Conservation (phyloP, 92 coral and sea anemone species). For the Porites divaricata region DNA sequence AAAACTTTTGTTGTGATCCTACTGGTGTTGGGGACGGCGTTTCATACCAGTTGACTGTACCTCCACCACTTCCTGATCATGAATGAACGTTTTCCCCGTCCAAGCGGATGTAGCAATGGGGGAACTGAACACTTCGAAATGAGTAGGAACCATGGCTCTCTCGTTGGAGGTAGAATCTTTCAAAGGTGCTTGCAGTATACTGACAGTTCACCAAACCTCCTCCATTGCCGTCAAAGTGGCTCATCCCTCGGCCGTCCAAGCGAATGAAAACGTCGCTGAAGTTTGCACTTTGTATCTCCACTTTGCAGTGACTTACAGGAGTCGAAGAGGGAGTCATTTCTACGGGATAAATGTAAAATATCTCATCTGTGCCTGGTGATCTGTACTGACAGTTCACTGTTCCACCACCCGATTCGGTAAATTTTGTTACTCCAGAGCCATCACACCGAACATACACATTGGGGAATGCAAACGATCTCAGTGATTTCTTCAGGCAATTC, state of each 20-base stretch:
- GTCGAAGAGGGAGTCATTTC: conserved; percentile 33
- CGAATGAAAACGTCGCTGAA: conserved; percentile 32
- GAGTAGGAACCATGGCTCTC: conserved; percentile 5
- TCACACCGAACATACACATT: conserved; percentile 42
- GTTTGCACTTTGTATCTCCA: conserved; percentile 29
- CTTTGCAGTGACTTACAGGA: not conserved
- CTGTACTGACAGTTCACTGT: conserved; percentile 49
- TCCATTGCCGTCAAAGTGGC: not conserved
- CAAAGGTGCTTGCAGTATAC: not conserved
- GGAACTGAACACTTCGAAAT: conserved; percentile 40
- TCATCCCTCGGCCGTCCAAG: conserved; percentile 23
- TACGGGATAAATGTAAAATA: conserved; percentile 46
- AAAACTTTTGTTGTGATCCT: not conserved
- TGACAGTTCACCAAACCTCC: conserved; percentile 36
- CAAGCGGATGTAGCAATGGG: conserved; percentile 42
- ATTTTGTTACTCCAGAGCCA: conserved; percentile 13
- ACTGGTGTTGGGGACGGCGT: not conserved
- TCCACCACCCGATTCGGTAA: conserved; percentile 9
- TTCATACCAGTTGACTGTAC: conserved; percentile 43
- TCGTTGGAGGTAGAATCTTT: conserved; percentile 1
- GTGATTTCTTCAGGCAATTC: conserved; percentile 10
- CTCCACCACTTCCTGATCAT: not conserved
- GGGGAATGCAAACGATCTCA: conserved; percentile 30
- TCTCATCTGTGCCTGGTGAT: no score
- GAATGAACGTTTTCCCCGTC: conserved; percentile 29